Evolutionary conservation across 1,140 invertebrate genomes (phyloP).

Genomic region (Eulimnadia texana): DNA sequence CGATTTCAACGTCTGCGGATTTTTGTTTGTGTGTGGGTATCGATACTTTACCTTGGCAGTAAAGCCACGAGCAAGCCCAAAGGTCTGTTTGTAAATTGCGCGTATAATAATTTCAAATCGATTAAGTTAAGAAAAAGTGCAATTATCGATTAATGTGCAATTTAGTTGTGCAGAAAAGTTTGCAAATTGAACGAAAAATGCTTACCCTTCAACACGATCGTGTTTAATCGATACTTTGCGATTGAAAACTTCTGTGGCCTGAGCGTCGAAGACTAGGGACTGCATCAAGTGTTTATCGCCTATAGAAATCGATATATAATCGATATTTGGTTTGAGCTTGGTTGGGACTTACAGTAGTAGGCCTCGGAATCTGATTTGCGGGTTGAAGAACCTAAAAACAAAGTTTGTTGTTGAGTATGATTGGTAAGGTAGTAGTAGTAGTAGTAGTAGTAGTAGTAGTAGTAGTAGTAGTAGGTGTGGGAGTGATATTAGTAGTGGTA

Average conservation of each 20-base stretch:
- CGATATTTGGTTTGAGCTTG: too few relatives aligned
- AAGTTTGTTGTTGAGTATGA: too few relatives aligned
- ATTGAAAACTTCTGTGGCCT: conserved; percentile 53
- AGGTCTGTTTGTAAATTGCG: conserved; percentile 44
- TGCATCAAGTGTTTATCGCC: conserved; percentile 69
- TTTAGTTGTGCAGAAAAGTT: conserved; percentile 6
- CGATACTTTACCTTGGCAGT: conserved; percentile 63
- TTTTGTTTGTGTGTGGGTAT: not conserved
- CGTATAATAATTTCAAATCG: not conserved
- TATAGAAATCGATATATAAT: too few relatives aligned
- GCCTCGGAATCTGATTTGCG: conserved; percentile 52
- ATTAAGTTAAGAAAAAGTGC: conserved; percentile 11
- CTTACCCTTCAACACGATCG: conserved; percentile 23
- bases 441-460: not conserved
- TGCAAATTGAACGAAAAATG: conserved; percentile 7
- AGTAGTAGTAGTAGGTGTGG: too few relatives aligned
- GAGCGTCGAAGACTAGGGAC: conserved; percentile 64
- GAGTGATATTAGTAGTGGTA: not conserved
- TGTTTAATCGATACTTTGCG: conserved; percentile 20
- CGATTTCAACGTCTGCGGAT: too few relatives aligned
- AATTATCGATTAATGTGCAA: not conserved
- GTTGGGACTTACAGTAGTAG: conserved; percentile 54
- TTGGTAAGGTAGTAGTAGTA: too few relatives aligned
- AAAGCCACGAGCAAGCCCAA: conserved; percentile 73
- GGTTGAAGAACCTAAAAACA: too few relatives aligned